Evolutionary conservation across 2,888 invertebrate genomes (phyloP), one percentile per base, ranked within the genome.

Genomic region (Aphidoletes aphidimyza): DNA sequence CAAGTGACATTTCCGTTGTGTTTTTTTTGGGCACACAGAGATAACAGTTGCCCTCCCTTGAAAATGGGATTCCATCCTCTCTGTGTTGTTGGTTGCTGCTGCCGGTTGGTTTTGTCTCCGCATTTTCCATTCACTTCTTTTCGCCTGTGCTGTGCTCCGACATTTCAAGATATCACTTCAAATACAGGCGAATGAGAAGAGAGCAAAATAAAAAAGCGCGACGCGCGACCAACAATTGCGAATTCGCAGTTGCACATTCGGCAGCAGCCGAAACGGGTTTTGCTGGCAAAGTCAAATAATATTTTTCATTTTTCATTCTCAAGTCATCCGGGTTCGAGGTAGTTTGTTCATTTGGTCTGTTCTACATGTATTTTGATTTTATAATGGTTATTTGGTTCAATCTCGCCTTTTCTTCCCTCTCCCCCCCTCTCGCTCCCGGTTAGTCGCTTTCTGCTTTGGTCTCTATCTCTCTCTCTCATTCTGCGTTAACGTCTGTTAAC

Each of bases 1-100:
- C 30, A 69, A 69, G 69, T 69, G 69, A 69, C 69, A 69, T 30
- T 69, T 69, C 69, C 69, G 30, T 69, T 69, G 30, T 69, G n/a
- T 11, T 54, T 54, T 6, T 42, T 42, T 42, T 69, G 30, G 69
- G 69, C 69, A 69, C 14, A 69, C 69, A 69, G 30, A 69, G 69
- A 69, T 69, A 69, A 69, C 30, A 42, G 34, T 11, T 30, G 30
- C 17, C 69, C n/a, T n/a, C n/a, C 34, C 30, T 69, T 34, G 69
- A 69, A 69, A 69, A 30, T 42, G 42, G 42, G 42, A n/a, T 42
- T 6, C 42, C 8, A 42, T 42, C 6, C 14, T 42, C 14, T 42
- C 14, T 42, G 8, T 6, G 6, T 42, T 42, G 14, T 42, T 42
- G 6, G 42, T 42, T 42, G 8, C 8, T 42, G 6, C 42, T 42